Base-by-base conservation (phyloP, 2,888 invertebrate species). In the Xylophagus ater region DNA sequence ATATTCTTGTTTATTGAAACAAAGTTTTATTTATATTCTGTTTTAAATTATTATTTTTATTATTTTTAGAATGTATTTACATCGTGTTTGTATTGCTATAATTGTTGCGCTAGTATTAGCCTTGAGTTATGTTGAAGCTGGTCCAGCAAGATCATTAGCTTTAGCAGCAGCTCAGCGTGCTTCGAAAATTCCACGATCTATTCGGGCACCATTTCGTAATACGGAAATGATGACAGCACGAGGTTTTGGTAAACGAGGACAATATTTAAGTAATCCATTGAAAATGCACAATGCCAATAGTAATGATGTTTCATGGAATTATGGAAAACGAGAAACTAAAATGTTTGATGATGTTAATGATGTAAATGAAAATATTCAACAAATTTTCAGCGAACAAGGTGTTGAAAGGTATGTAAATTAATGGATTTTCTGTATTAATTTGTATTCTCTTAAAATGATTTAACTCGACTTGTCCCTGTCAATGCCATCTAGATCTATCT, bases 171-270 rank as follows among this genome's bases (percentile, higher is more conserved):
- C 34, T 9, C 40, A 25, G 8, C 34, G 43, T 13, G 42, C 41
- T 12, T 34, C 40, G n/a, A 51, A 50, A 23, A 52, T 49, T 35
- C 52, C 51, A 19, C 47, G 53, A 4, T 48, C 50, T 18, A 53
- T 54, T 30, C 44, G 54, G 23, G 48, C 54, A 4, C 52, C 52
- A 34, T 54, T 51, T 34, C 45, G 48, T 29, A 52, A 52, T 37
- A 44, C 41, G 4, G 52, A 52, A 46, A 51, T 53, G 9, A 53
- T 53, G 51, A 51, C 50, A 18, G 54, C 54, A 4, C 47, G 54
- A n/a, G 54, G 54, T n/a, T 54, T 49, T 39, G 54, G 54, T 10
- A 54, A 54, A 42, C 40, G 54, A n/a, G 47, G 23, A 8, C 6
- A 26, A 26, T 26, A 7, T 6, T 9, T 7, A 5, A n/a, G n/a